Percentiles rank a stretch among this genome's conserved stretches.
These are phyloP conservation scores for Latrodectus elegans DNA, from an alignment of 2,888 invertebrate genomes.

Conservation along the genomic window DNA sequence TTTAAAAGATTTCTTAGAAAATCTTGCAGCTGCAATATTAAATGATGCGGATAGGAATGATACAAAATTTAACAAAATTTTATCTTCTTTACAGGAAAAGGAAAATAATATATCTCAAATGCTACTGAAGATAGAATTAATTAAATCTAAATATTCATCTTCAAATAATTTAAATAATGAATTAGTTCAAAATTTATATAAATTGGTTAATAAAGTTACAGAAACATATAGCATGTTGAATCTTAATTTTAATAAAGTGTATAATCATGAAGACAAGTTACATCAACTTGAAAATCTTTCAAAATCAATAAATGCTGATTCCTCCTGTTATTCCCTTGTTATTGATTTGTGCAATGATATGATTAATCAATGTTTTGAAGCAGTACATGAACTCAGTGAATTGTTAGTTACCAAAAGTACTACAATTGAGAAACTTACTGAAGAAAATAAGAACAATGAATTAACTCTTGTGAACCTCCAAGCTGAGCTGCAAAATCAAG, in stretches of 20 bases:
- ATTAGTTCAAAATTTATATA: not conserved
- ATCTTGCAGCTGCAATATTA: not conserved
- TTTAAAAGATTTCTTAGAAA: constrained; percentile 6
- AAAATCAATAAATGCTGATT: not conserved
- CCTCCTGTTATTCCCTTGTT: not conserved
- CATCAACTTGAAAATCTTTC: not conserved
- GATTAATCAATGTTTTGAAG: not conserved
- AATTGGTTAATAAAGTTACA: not conserved
- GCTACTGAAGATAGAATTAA: not conserved
- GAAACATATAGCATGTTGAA: not conserved
- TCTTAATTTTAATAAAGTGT: not conserved
- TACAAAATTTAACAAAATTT: constrained; percentile 4
- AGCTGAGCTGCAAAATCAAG: not conserved
- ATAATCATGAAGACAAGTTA: not conserved
- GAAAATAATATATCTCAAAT: constrained; percentile 11
- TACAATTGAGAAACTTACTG: not conserved
- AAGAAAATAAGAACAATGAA: not conserved
- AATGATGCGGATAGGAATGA: constrained; percentile 7
- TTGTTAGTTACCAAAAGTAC: not conserved
- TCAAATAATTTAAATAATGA: not conserved
- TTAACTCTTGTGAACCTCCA: not conserved
- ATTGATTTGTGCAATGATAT: too few species aligned
- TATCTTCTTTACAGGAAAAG: constrained; percentile 30
- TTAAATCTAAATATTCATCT: not conserved
- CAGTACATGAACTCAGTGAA: not conserved